Base-by-base conservation (phyloP, 2,113 vertebrate species). In the Paedocypris sp. region DNA sequence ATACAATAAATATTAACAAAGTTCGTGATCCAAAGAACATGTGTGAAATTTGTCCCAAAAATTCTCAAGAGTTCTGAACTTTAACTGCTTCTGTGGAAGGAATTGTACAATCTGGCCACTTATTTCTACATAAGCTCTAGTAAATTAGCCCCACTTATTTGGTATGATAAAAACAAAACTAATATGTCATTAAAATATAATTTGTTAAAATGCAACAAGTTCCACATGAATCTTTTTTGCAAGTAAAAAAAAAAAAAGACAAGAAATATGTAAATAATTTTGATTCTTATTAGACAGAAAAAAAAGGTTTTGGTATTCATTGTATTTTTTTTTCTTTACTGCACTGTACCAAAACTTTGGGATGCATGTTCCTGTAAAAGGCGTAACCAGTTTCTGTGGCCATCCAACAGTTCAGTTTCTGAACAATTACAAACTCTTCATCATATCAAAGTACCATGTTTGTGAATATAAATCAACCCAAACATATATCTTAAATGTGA, bases 1-100 rank as follows among this genome's bases (percentile, higher is more conserved):
- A 70, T 69, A 87, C 80, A 86, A 92, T 92, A 92, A 91, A 93
- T 91, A 92, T 73, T 77, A 87, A 88, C 77, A 79, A 82, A 43
- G 73, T 82, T 77, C 65, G 71, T 76, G 78, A 85, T 78, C 78
- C 82, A 84, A 80, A 76, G 76, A 79, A 80, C 75, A 79, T 64
- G 79, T 43, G 71, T 82, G 77, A 80, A 63, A 73, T 69, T 65
- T 74, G 67, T 79, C 73, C 79, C 70, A 71, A 79, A 78, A 76
- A 69, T 79, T 77, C 79, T 72, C 69, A 35, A 68, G n/a, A n/a
- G n/a, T n/a, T 60, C 65, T 60, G 65, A 63, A 79, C 74, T 71
- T n/a, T 53, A 68, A 77, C 73, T 81, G 79, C 71, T 76, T 74
- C 67, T 61, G 74, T 64, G 49, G 41, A 60, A 79, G 66, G 67